These are phyloP conservation scores for Bothrops jararaca DNA, from an alignment of 2,113 vertebrate genomes.

Conservation along the genomic window DNA sequence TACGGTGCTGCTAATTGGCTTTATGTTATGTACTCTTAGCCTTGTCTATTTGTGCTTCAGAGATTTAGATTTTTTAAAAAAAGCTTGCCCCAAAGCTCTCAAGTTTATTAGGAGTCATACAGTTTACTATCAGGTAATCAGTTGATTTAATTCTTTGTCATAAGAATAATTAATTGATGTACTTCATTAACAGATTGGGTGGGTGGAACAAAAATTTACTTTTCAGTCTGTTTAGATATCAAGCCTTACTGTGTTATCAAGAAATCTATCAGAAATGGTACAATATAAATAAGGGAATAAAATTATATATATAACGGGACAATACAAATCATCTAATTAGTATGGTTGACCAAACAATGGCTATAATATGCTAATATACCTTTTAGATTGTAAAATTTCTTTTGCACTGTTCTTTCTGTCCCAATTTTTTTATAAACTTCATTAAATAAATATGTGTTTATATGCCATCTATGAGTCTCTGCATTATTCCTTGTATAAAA, in stretches of 20 bases:
- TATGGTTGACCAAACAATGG: not conserved
- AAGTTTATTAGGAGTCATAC: slow-evolving; percentile 59
- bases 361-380: not conserved
- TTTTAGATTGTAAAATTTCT: not conserved
- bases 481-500: not conserved
- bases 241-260: not conserved
- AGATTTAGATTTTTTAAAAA: slow-evolving; percentile 55
- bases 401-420: not conserved
- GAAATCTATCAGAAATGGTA: not conserved
- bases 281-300: not conserved
- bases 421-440: not conserved
- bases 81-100: slow-evolving; percentile 43
- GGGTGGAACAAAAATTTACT: slow-evolving; percentile 1
- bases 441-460: not conserved
- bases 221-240: not conserved
- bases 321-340: not conserved
- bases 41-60: slow-evolving; percentile 53
- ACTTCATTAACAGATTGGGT: slow-evolving; percentile 44
- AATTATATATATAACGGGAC: not conserved
- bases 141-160: slow-evolving; percentile 55
- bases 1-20: slow-evolving; percentile 70
- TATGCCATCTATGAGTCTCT: not conserved
- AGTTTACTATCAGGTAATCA: slow-evolving; percentile 61
- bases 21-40: slow-evolving; percentile 46
- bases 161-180: slow-evolving; percentile 56